Evolutionary conservation across 2,888 invertebrate genomes (phyloP).

Genomic region (Macaria notata): DNA sequence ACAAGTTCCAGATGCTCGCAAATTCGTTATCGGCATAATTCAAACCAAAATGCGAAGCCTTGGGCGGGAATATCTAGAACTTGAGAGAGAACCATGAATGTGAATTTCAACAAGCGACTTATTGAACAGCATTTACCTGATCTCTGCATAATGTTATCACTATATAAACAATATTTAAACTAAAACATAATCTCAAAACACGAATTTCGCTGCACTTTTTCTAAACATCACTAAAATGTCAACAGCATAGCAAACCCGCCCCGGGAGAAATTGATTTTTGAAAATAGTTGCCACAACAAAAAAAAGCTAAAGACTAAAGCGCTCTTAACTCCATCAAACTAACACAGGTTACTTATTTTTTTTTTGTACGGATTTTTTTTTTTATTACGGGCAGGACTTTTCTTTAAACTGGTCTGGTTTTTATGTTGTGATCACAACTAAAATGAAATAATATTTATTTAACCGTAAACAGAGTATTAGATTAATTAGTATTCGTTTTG

Average conservation of each 20-base stretch:
- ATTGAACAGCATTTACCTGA: slow-evolving; percentile 36
- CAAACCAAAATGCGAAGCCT: slow-evolving; percentile 11
- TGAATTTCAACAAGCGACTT: not conserved
- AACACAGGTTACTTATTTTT: too few species aligned
- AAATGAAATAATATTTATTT: too few species aligned
- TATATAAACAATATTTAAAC: slow-evolving; percentile 57
- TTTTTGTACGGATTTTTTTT: too few species aligned
- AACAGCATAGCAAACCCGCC: slow-evolving; percentile 65
- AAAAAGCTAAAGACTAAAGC: slow-evolving; percentile 8
- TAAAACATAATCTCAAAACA: slow-evolving; percentile 68
- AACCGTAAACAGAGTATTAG: too few species aligned
- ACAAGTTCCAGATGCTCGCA: slow-evolving; percentile 2
- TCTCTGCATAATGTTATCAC: slow-evolving; percentile 33
- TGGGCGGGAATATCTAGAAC: slow-evolving; percentile 30
- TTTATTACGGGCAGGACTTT: too few species aligned
- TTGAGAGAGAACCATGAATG: not conserved
- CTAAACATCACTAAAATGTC: slow-evolving; percentile 59
- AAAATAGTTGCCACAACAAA: slow-evolving; percentile 50
- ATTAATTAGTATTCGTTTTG: too few species aligned
- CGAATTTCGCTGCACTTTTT: slow-evolving; percentile 55
- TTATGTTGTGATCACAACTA: too few species aligned
- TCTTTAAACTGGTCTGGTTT: too few species aligned
- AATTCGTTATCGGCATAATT: slow-evolving; percentile 23
- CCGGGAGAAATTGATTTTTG: slow-evolving; percentile 70
- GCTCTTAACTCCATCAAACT: not conserved